phyloP scores from a whole-genome alignment of 2,113 vertebrate genomes.

The Rhynchomys soricoides region DNA sequence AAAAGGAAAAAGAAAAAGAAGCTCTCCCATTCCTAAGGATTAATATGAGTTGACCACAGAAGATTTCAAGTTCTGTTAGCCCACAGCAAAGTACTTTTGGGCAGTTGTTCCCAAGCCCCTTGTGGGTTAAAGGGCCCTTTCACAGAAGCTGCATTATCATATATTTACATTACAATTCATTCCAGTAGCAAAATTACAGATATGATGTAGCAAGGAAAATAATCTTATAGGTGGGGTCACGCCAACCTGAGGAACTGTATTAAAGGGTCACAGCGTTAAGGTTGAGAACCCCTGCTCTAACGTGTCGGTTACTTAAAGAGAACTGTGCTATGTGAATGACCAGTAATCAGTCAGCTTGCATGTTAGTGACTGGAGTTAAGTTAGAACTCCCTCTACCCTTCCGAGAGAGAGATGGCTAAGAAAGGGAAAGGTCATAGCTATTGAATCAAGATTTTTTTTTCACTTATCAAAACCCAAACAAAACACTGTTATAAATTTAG shows the following conservation, averaged over 20 bases:
- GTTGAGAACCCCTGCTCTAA: neutral
- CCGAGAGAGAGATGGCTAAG: neutral
- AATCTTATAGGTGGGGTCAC: neutral
- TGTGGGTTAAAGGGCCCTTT: neutral
- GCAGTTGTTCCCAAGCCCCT: neutral
- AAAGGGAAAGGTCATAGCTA: slow-evolving; percentile 31
- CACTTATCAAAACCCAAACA: slow-evolving; percentile 9
- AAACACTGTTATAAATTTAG: slow-evolving; percentile 28
- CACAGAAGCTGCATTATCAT: neutral
- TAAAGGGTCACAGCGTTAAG: neutral
- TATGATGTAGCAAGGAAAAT: neutral
- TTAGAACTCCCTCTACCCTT: neutral
- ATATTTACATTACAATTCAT: neutral
- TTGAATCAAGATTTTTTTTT: slow-evolving; percentile 50
- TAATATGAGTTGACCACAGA: neutral
- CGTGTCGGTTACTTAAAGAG: slow-evolving; percentile 8
- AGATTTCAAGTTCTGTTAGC: slow-evolving; percentile 43
- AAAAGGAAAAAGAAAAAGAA: neutral
- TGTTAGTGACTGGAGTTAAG: neutral
- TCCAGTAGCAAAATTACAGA: neutral
- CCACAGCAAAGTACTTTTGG: slow-evolving; percentile 10
- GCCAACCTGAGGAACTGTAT: neutral
- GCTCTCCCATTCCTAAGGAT: neutral
- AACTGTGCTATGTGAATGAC: neutral
- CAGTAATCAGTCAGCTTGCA: neutral